These are phyloP conservation scores for Suncus etruscus DNA, from an alignment of 2,113 vertebrate species.

Conservation along the genomic window DNA sequence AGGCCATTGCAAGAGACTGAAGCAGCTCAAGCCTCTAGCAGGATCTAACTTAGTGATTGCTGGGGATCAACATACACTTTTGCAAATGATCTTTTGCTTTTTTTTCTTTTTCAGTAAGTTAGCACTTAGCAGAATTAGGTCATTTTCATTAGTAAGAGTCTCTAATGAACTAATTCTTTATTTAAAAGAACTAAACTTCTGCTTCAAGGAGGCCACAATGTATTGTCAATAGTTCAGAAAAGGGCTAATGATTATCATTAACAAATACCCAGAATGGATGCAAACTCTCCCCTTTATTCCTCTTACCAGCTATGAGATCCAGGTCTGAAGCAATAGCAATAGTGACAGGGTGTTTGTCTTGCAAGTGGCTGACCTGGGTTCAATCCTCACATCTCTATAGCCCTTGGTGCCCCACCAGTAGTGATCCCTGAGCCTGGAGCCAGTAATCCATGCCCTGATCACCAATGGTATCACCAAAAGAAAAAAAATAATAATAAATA, in stretches of 20 bases:
- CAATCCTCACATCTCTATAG: too few species aligned
- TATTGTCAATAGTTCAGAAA: conserved; percentile 88
- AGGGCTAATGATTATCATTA: conserved; percentile 86
- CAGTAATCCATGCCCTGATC: too few species aligned
- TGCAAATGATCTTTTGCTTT: conserved; percentile 68
- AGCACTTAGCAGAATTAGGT: conserved; percentile 84
- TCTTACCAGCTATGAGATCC: conserved; percentile 80
- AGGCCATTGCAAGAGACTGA: conserved; percentile 70
- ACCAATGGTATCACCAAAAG: too few species aligned
- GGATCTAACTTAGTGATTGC: conserved; percentile 79
- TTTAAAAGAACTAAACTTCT: conserved; percentile 83
- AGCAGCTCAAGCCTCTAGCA: conserved; percentile 78
- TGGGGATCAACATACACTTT: conserved; percentile 82
- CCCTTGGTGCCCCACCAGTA: too few species aligned
- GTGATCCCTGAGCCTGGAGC: too few species aligned
- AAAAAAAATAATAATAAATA: too few species aligned
- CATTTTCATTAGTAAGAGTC: conserved; percentile 85
- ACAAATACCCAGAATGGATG: conserved; percentile 82
- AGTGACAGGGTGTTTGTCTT: too few species aligned
- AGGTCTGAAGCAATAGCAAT: too few species aligned
- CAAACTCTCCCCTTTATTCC: conserved; percentile 82
- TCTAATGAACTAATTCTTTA: conserved; percentile 87
- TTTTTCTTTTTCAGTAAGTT: conserved; percentile 69
- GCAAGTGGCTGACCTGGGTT: too few species aligned
- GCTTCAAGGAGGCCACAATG: conserved; percentile 83